phyloP scores from a whole-genome alignment of 2,797 vertebrate species.

The Chelonia mydas region DNA sequence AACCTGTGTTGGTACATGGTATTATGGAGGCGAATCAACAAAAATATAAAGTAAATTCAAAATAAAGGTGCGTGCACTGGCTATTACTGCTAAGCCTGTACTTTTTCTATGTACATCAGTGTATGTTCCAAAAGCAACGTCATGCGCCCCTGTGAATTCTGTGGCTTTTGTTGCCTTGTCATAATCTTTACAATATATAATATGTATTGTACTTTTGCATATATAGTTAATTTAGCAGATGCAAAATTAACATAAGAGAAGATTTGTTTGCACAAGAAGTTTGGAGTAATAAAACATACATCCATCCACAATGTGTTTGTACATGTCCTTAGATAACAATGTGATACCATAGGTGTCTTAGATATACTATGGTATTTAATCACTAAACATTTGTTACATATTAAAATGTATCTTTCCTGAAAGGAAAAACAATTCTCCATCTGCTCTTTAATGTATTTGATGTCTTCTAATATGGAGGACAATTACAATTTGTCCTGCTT shows the following conservation, averaged over 20 bases:
- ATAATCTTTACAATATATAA: background rate
- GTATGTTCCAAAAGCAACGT: background rate
- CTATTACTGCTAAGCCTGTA: background rate
- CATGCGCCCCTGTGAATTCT: rapidly evolving
- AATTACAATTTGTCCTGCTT: background rate
- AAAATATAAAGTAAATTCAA: background rate
- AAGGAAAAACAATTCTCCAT: background rate
- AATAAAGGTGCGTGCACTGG: background rate
- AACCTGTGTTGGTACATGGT: background rate
- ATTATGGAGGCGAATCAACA: background rate
- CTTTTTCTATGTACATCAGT: background rate
- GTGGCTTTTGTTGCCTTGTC: background rate
- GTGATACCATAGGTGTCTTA: background rate
- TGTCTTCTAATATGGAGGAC: background rate
- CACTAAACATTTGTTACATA: background rate
- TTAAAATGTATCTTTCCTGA: background rate
- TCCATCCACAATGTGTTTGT: background rate
- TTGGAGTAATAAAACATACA: background rate
- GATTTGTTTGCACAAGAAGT: background rate
- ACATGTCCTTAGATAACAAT: background rate
- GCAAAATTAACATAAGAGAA: background rate
- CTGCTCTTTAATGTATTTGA: background rate
- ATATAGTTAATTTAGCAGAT: background rate
- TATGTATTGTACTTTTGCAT: background rate
- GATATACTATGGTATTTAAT: background rate